Conservation (phyloP, 2,113 vertebrate species). For the Tachysurus vachellii region DNA sequence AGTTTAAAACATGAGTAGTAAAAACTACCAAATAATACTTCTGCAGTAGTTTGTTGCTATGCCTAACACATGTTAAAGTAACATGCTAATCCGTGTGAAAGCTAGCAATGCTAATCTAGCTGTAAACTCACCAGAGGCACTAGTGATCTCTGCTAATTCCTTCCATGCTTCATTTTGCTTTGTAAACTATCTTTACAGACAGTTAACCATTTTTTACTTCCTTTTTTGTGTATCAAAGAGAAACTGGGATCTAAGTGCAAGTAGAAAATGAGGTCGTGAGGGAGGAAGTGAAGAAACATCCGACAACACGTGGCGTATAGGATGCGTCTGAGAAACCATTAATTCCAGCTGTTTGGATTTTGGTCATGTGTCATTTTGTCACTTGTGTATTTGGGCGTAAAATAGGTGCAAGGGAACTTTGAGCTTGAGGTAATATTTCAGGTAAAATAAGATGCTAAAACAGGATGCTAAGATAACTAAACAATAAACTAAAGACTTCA, state of each 20-base stretch:
- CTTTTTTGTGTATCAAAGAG: not conserved
- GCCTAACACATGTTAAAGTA: not conserved
- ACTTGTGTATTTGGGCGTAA: not conserved
- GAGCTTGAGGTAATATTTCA: too few species aligned
- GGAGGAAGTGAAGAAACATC: not conserved
- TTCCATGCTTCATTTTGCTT: not conserved
- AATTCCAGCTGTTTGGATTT: not conserved
- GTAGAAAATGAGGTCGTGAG: not conserved
- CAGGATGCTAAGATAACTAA: not conserved
- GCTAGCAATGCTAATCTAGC: not conserved
- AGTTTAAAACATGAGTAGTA: not conserved
- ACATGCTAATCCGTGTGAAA: not conserved
- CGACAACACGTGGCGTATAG: not conserved
- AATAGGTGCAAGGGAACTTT: too few species aligned
- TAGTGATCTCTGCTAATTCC: not conserved
- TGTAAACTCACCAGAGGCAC: not conserved
- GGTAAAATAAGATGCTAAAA: not conserved
- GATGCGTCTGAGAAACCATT: not conserved
- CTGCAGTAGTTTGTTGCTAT: not conserved
- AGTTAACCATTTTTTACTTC: not conserved
- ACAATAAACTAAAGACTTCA: too few species aligned
- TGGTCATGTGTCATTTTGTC: not conserved
- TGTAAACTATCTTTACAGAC: not conserved
- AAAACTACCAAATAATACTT: not conserved
- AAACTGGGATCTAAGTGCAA: not conserved